Conservation (phyloP, 1,140 invertebrate species). For the Ctenoplectra terminalis region DNA sequence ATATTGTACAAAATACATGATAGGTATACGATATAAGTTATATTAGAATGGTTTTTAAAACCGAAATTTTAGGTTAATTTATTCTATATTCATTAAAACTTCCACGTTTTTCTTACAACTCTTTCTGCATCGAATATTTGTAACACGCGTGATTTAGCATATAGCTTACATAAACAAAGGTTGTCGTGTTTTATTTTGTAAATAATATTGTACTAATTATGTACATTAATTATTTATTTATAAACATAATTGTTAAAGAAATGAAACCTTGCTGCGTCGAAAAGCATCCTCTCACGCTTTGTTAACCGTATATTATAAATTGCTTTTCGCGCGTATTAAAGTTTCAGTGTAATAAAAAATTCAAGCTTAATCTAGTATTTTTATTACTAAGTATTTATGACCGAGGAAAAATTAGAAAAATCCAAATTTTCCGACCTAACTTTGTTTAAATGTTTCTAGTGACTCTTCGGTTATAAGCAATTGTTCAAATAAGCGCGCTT, state of each 20-base stretch:
- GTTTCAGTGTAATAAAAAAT: conserved; percentile 15
- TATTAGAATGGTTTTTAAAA: not conserved
- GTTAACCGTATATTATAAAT: not conserved
- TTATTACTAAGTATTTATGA: no score
- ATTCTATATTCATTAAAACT: not conserved
- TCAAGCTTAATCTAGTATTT: not conserved
- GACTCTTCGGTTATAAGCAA: no score
- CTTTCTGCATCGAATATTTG: not conserved
- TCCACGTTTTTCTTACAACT: not conserved
- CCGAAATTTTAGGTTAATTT: not conserved
- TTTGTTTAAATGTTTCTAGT: no score
- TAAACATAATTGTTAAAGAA: not conserved
- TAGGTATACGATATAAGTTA: no score
- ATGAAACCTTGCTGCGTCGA: conserved; percentile 11
- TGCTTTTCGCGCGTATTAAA: conserved; percentile 21
- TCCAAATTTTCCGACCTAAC: no score
- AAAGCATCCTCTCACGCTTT: not conserved
- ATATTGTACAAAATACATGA: not conserved
- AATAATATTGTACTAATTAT: conserved; percentile 6
- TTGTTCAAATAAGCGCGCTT: no score
- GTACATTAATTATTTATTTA: conserved; percentile 16
- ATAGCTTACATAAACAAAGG: no score
- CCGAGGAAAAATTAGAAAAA: no score
- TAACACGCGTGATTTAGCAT: no score
- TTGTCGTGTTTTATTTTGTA: not conserved